These are phyloP conservation scores for Protomyctophum bolini DNA, from an alignment of 2,113 vertebrate species.

Conservation along the genomic window DNA sequence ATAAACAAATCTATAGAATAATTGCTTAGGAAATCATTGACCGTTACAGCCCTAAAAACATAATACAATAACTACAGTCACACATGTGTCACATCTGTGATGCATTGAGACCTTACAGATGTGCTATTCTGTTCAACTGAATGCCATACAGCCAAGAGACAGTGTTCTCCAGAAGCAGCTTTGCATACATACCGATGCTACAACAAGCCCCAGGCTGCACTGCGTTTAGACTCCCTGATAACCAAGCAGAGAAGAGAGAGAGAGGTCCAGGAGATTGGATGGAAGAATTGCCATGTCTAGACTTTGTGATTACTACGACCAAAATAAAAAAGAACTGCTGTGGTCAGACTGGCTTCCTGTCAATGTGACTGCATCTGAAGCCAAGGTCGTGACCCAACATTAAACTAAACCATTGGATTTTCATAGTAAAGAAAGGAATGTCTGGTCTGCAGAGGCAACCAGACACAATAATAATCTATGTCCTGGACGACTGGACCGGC, in stretches of 20 bases:
- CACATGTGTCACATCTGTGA: too few relatives aligned
- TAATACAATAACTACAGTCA: too few relatives aligned
- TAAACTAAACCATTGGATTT: conserved; percentile 34
- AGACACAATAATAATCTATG: conserved; percentile 15
- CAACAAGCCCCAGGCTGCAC: conserved; percentile 41
- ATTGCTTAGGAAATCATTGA: too few relatives aligned
- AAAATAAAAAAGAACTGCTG: conserved; percentile 46
- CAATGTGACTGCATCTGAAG: conserved; percentile 31
- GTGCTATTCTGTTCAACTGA: conserved; percentile 1
- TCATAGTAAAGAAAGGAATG: conserved; percentile 23
- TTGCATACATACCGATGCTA: conserved; percentile 40
- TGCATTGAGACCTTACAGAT: too few relatives aligned
- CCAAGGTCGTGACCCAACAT: conserved; percentile 58
- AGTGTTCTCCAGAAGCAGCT: conserved; percentile 54
- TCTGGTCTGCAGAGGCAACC: conserved; percentile 29
- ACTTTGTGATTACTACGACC: conserved; percentile 54
- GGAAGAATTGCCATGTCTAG: conserved; percentile 53
- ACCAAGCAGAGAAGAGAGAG: conserved; percentile 14
- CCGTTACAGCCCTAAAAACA: too few relatives aligned
- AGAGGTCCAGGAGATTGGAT: conserved; percentile 21
- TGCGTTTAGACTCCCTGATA: conserved; percentile 31
- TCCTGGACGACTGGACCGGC: conserved; percentile 1
- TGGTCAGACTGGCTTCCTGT: conserved; percentile 28
- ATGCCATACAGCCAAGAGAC: conserved; percentile 41
- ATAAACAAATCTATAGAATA: too few relatives aligned